Base-by-base conservation (phyloP, 37 sponge, comb jelly and placozoan species). In the Corticium candelabrum region DNA sequence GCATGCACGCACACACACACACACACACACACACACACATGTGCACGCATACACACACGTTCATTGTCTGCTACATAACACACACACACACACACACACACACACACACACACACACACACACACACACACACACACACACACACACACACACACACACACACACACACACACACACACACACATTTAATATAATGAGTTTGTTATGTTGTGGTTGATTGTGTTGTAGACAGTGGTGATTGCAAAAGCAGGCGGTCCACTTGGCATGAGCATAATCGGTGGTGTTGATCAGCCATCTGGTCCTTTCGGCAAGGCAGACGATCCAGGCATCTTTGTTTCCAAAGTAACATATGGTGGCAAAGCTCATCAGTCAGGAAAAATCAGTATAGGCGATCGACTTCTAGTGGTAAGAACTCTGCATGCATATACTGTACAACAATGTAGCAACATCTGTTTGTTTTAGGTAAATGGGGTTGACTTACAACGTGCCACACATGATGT, bases 261-360 rank as follows among this genome's bases (percentile, higher is more conserved):
- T 0, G 95, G 95, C 7, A 76, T 94, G 81, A 91, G 87, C 68
- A 88, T 94, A n/a, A 85, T 89, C 35, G 95, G 95, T 2, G 95
- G 95, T 33, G 80, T 79, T 32, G 85, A 90, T 33, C 86, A 89
- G 37, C 50, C 84, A 31, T 80, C 77, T 33, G 40, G 68, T 37
- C 84, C 87, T 4, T 94, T 91, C 79, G 89, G 92, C 0, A 43
- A 80, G 39, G 89, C 89, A 27, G 62, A 27, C 21, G 33, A 74
- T 31, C 90, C 89, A 21, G 95, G 95, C 29, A 72, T 94, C 5
- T 94, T 85, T 68, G 83, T 94, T 1, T 94, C 95, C n/a, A 91
- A 91, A 86, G 89, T 88, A 67, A 71, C 37, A 4, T 37, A 7
- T 39, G 81, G 35, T 27, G 37, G 74, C 21, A 15, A 27, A 15